Evolutionary conservation across 2,113 vertebrate species (phyloP).

Genomic region (Capreolus pygargus): DNA sequence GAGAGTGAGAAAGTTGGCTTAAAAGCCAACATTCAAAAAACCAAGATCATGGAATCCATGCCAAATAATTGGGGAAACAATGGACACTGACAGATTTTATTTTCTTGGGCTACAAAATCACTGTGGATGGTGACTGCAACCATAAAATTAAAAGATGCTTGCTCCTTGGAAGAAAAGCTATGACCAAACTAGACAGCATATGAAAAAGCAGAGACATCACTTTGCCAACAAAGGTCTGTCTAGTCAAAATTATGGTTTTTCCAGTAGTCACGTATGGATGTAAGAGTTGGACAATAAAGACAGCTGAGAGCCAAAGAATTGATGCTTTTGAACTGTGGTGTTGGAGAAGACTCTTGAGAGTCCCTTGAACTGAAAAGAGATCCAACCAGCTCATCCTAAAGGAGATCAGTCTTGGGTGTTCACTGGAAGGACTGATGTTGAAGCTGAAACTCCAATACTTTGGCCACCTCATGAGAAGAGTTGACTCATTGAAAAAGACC

Average conservation of each 20-base stretch:
- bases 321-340: not conserved
- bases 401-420: not conserved
- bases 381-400: not conserved
- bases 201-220: not conserved
- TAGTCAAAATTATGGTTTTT: not conserved
- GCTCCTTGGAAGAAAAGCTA: not conserved
- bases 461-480: not conserved
- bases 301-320: not conserved
- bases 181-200: not conserved
- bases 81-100: not conserved
- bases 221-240: not conserved
- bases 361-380: not conserved
- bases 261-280: accelerated
- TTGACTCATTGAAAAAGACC: not conserved
- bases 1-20: not conserved
- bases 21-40: not conserved
- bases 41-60: not conserved
- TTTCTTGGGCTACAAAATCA: not conserved
- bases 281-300: not conserved
- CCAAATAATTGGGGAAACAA: not conserved
- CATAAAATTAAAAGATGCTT: not conserved
- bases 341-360: not conserved
- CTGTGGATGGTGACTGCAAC: not conserved
- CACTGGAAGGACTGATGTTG: not conserved
- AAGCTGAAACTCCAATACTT: not conserved